These are phyloP conservation scores for Drosophila funebris DNA, from an alignment of 1,140 invertebrate species.

Conservation along the genomic window DNA sequence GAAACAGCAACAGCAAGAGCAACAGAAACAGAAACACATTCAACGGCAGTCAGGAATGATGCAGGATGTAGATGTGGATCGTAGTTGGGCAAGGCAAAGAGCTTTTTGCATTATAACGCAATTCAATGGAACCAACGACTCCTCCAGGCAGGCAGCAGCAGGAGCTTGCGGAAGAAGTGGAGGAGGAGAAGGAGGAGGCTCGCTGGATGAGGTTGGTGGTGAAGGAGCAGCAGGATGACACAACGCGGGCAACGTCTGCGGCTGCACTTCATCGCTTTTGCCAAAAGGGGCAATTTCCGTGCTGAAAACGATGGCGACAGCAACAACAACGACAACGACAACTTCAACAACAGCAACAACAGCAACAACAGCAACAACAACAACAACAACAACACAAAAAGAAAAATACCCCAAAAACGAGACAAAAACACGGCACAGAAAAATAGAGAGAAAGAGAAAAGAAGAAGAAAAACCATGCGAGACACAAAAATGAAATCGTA, in stretches of 20 bases:
- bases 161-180: neutral
- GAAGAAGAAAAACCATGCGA: slow-evolving; percentile 1
- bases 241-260: slow-evolving; percentile 11
- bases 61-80: neutral
- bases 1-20: no score
- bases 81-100: slow-evolving; percentile 27
- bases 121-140: slow-evolving; percentile 34
- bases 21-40: slow-evolving; percentile 24
- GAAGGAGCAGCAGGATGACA: neutral
- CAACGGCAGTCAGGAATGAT: slow-evolving; percentile 7
- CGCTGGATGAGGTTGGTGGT: neutral
- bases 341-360: neutral
- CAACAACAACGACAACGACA: slow-evolving; percentile 18
- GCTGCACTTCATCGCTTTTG: slow-evolving; percentile 14
- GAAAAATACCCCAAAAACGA: neutral
- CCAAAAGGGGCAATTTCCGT: slow-evolving; percentile 69
- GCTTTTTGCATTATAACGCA: slow-evolving; percentile 50
- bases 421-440: slow-evolving; percentile 13
- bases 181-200: neutral
- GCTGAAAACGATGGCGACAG: slow-evolving; percentile 59
- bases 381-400: slow-evolving; percentile 11
- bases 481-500: slow-evolving; percentile 50
- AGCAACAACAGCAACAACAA: slow-evolving; percentile 7
- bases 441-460: neutral
- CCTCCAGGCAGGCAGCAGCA: neutral